Evolutionary conservation across 2,113 vertebrate genomes (phyloP).

Genomic region (Ahaetulla prasina): DNA sequence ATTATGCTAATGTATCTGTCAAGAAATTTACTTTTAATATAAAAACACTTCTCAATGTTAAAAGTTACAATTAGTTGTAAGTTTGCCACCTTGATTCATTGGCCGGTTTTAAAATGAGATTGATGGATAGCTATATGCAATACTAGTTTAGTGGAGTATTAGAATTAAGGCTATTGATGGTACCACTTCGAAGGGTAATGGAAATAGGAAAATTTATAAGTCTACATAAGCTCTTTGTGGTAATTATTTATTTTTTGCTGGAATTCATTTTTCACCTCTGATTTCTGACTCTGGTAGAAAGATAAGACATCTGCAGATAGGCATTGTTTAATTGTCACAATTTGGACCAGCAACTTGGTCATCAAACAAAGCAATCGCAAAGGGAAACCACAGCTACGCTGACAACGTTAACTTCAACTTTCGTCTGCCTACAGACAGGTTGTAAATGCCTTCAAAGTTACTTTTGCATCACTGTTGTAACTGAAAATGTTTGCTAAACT

Average conservation of each 20-base stretch:
- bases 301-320: not conserved
- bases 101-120: not conserved
- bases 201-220: not conserved
- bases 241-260: not conserved
- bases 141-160: not conserved
- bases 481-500: not conserved
- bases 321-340: not conserved
- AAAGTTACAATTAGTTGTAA: not conserved
- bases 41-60: not conserved
- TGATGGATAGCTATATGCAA: too few relatives aligned
- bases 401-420: not conserved
- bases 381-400: not conserved
- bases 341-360: not conserved
- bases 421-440: not conserved
- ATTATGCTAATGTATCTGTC: not conserved
- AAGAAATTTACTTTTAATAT: not conserved
- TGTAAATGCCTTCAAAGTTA: not conserved
- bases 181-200: not conserved
- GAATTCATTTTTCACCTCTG: not conserved
- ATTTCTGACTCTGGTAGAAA: not conserved
- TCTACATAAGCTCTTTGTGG: not conserved
- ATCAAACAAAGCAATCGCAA: not conserved
- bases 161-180: not conserved
- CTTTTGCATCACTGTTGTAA: not conserved
- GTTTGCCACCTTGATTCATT: not conserved